These are phyloP conservation scores for Crypturellus undulatus DNA, from an alignment of 2,113 vertebrate genomes.

Conservation along the genomic window DNA sequence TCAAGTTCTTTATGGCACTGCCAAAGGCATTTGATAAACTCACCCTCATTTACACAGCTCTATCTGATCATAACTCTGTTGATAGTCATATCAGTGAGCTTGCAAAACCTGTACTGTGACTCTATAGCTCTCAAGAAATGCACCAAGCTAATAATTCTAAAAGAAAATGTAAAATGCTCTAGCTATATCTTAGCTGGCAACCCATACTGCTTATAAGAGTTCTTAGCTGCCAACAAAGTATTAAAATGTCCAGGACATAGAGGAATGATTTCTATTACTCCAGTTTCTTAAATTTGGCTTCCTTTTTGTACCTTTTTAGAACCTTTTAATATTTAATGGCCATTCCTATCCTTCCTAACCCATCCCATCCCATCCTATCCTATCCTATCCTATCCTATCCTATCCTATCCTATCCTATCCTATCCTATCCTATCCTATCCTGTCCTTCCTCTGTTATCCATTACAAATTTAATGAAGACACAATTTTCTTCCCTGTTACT, in stretches of 20 bases:
- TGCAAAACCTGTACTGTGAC: conserved; percentile 43
- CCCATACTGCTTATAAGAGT: fast-evolving
- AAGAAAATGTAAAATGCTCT: neutral
- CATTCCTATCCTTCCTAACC: neutral
- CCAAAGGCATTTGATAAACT: conserved; percentile 36
- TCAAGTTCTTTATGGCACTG: neutral
- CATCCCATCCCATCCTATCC: neutral
- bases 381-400: neutral
- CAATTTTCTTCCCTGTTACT: neutral
- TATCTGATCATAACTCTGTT: conserved; percentile 32
- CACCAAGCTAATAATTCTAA: neutral
- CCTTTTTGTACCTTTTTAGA: neutral
- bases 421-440: neutral
- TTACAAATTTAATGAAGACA: neutral
- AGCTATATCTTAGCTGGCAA: neutral
- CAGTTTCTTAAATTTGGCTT: neutral
- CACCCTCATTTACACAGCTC: neutral
- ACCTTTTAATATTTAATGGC: neutral
- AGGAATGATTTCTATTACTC: neutral
- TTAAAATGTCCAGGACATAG: neutral
- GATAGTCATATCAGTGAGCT: neutral
- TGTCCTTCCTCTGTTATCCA: neutral
- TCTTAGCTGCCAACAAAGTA: neutral
- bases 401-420: neutral
- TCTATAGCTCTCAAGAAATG: neutral